Evolutionary conservation across 2,797 vertebrate species (phyloP), one percentile per base, ranked within the genome.

Genomic region (Myripristis murdjan): DNA sequence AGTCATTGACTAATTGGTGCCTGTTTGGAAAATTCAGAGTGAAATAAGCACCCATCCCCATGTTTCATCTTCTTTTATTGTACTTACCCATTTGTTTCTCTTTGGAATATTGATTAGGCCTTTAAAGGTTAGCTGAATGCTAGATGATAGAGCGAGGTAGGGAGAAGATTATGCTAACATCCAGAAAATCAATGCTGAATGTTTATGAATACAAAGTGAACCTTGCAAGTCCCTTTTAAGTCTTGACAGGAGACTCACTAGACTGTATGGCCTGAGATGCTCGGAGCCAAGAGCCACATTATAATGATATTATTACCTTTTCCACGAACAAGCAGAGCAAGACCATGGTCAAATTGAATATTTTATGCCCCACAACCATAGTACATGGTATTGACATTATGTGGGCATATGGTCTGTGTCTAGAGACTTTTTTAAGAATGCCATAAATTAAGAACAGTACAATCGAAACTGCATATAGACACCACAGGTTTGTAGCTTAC

Each of bases 101-200:
- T 49, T 12, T 18, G 28, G 59, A 31, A 8, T 28, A 53, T 53
- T 24, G 12, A 26, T 53, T 26, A 6, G 23, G 24, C 14, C 51
- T 53, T 48, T 10, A 48, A 48, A 48, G 43, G 43, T 44, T 48
- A 35, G 33, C 33, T 35, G 33, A 35, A 11, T 35, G 33, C 33
- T 35, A 5, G 46, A 48, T 48, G 46, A 22, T 8, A 48, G 20
- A 48, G 20, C 8, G 43, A 46, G 43, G 43, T 46, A 18, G 43
- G 18, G 15, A 46, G 7, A 18, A n/a, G 16, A 46, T 35, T 35
- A 35, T 46, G 43, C 16, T n/a, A 46, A 8, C 6, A n/a, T 5
- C 43, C 16, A 31, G 23, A 24, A 52, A 11, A 23, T 28, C 20
- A 39, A 6, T 51, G 51, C 73, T 66, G 51, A 53, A 59, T 65